Conservation (phyloP, 2,797 vertebrate genomes). For the Hippopotamyrus pictus region DNA sequence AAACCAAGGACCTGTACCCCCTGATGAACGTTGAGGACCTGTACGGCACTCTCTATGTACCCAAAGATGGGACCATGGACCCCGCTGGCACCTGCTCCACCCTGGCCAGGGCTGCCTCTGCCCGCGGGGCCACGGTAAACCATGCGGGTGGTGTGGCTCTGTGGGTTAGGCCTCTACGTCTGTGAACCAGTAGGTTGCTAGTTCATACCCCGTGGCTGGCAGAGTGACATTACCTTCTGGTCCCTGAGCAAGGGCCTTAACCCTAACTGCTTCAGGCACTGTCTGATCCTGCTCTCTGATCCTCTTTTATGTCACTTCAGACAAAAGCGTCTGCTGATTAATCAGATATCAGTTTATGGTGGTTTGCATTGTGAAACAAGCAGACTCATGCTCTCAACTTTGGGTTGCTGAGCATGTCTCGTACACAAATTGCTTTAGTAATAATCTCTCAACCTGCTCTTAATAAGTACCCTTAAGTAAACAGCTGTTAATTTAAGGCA, state of each 20-base stretch:
- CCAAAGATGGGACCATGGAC: slow-evolving; percentile 93
- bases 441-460: neutral
- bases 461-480: neutral
- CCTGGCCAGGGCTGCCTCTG: slow-evolving; percentile 73
- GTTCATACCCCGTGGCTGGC: neutral
- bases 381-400: neutral
- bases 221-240: neutral
- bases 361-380: neutral
- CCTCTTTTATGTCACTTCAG: neutral
- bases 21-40: slow-evolving; percentile 89
- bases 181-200: neutral
- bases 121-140: slow-evolving; percentile 78
- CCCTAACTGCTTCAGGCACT: neutral
- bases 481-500: neutral
- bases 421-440: neutral
- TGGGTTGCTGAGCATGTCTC: neutral
- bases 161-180: neutral
- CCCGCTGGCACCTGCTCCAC: slow-evolving; percentile 87
- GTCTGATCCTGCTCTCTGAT: neutral
- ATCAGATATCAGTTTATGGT: neutral
- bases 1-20: slow-evolving; percentile 90
- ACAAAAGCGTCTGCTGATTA: neutral
- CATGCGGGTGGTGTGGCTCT: neutral
- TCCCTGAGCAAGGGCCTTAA: neutral
- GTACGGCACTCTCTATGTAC: slow-evolving; percentile 88